A percentile compares a stretch with the other conserved stretches of the same genome.
Conservation (phyloP, 2,888 invertebrate species). For the Spilosoma lubricipeda region DNA sequence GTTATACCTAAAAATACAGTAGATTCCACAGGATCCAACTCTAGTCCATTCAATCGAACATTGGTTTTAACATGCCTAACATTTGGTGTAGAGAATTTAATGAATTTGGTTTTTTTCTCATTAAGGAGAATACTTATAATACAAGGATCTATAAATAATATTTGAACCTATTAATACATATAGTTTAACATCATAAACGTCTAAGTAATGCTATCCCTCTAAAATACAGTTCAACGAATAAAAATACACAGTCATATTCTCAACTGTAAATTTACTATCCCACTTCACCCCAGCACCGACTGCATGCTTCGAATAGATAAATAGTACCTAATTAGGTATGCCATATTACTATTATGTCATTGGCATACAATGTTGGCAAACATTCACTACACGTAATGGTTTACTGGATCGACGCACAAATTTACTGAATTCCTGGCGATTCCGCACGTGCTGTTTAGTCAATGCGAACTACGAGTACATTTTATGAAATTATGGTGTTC, state of each 20-base stretch:
- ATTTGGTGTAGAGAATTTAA: too few relatives aligned
- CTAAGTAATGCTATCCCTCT: background rate
- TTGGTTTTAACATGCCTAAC: too few relatives aligned
- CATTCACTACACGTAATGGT: background rate
- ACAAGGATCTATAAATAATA: too few relatives aligned
- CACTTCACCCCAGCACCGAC: background rate
- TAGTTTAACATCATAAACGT: too few relatives aligned
- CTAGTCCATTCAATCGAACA: too few relatives aligned
- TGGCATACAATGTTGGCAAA: background rate
- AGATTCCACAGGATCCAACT: too few relatives aligned
- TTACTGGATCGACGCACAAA: background rate
- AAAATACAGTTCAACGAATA: background rate
- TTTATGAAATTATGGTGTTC: conserved; percentile 3
- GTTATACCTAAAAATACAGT: too few relatives aligned
- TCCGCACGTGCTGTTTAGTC: background rate
- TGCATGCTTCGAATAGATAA: background rate
- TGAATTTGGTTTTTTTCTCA: too few relatives aligned
- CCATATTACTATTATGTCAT: background rate
- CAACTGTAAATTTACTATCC: background rate
- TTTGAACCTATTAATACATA: too few relatives aligned
- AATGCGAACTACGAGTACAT: background rate
- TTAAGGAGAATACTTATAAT: too few relatives aligned
- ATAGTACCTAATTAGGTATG: background rate
- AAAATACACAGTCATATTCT: too few relatives aligned
- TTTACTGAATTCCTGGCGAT: conserved; percentile 1